Evolutionary conservation across 1,140 invertebrate genomes (phyloP).

Genomic region (Spodoptera litura): DNA sequence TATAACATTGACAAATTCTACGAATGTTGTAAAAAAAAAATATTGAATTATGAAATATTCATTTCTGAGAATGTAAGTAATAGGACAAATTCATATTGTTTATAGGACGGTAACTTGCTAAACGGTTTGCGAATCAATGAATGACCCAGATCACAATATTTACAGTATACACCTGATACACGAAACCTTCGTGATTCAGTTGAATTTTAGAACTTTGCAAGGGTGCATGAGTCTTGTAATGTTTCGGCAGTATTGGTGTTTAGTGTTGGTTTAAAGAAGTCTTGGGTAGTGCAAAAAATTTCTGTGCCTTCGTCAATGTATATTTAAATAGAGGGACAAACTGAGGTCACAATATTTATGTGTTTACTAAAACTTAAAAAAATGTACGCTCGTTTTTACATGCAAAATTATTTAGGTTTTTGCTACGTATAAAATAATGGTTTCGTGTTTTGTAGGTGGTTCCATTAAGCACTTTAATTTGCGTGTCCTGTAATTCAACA

Average conservation of each 20-base stretch:
- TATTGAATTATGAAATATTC: not conserved
- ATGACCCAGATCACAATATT: slow-evolving; percentile 36
- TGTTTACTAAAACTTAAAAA: not conserved
- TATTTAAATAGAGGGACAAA: too few relatives aligned
- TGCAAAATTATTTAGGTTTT: slow-evolving; percentile 17
- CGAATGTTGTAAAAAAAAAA: not conserved
- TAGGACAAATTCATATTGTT: not conserved
- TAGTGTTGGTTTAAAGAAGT: too few relatives aligned
- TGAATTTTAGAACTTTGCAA: slow-evolving; percentile 6
- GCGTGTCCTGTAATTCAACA: slow-evolving; percentile 15
- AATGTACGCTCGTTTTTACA: not conserved
- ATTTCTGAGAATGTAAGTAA: not conserved
- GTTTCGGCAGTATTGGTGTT: too few relatives aligned
- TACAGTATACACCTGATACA: not conserved
- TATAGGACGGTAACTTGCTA: not conserved
- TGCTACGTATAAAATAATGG: not conserved
- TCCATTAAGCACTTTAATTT: slow-evolving; percentile 5
- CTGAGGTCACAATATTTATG: not conserved
- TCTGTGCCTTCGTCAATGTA: too few relatives aligned
- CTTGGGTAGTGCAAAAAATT: too few relatives aligned
- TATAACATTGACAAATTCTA: not conserved
- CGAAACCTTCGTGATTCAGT: slow-evolving; percentile 24
- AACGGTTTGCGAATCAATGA: slow-evolving; percentile 19
- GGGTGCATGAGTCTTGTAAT: not conserved
- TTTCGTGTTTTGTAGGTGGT: slow-evolving; percentile 8